Evolutionary conservation across 2,888 invertebrate genomes (phyloP), one percentile per base, ranked within the genome.

Genomic region (Folsomia candida): DNA sequence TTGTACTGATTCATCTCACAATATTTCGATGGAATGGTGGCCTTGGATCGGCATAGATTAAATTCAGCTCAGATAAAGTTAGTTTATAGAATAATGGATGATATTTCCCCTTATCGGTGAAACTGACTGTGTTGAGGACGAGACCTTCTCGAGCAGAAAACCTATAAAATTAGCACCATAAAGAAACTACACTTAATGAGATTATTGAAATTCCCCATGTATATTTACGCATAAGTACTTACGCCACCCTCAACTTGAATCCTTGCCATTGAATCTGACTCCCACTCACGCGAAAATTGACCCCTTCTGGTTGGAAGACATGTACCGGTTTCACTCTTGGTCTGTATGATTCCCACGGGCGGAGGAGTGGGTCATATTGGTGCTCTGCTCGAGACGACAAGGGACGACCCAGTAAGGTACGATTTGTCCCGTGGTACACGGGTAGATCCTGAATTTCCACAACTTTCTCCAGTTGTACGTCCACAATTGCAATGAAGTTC

Each of bases 1-100:
- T n/a, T n/a, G n/a, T n/a, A n/a, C n/a, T n/a, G n/a, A 27, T 25
- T 54, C 3, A 47, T 11, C 11, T 47, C 11, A 47, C 11, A 9
- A 47, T 47, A 11, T n/a, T 61, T 2, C 70, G 24, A 18, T 70
- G 58, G 26, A 51, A 67, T 2, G 66, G 61, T 0, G 70, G 62
- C 9, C 70, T 51, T 18, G 70, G 70, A 26, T 70, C 70, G 2
- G 59, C 69, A 25, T 65, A 69, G 0, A 51, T 37, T 11, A 69
- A 27, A 26, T 54, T 37, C n/a, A 69, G 3, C 24, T 69, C 69
- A 0, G 58, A 20, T 4, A 69, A 9, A 9, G 65, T 47, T 20
- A 54, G 22, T 0, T 65, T 11, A 47, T 69, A 69, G 28, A 59
- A n/a, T 4, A 65, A 1, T 1, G 69, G 69, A 2, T 65, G 58